Conservation (phyloP, 64 coral and sea anemone genomes). For the Stichodactyla mertensii region DNA sequence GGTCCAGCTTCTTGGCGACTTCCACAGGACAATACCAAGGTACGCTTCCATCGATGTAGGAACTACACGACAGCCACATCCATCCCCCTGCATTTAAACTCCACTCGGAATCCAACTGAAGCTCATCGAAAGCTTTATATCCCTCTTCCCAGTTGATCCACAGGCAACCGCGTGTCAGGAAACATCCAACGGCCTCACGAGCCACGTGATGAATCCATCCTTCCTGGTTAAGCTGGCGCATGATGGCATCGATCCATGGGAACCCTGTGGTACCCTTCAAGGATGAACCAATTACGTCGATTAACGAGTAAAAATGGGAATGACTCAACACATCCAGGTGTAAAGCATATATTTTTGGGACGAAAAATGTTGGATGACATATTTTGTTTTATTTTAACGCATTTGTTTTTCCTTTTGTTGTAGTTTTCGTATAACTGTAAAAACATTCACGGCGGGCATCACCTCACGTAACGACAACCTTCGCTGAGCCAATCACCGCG, state of each 20-base stretch:
- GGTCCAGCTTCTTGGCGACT: constrained; percentile 51
- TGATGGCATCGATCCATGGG: constrained; percentile 96
- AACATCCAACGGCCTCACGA: constrained; percentile 87
- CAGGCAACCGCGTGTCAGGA: constrained; percentile 88
- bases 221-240: constrained; percentile 70
- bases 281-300: neutral
- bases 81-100: constrained; percentile 41
- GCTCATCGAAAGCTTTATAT: constrained; percentile 73
- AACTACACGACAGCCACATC: constrained; percentile 54
- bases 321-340: too few species aligned
- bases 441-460: too few species aligned
- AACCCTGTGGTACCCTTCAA: constrained; percentile 79
- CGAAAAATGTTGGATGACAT: too few species aligned
- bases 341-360: too few species aligned
- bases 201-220: constrained; percentile 85
- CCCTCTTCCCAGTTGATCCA: constrained; percentile 99
- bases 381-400: too few species aligned
- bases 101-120: constrained; percentile 55
- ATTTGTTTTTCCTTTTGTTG: too few species aligned
- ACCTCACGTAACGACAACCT: too few species aligned
- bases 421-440: too few species aligned
- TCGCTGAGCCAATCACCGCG: too few species aligned
- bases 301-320: too few species aligned
- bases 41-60: constrained; percentile 26
- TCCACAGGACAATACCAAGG: constrained; percentile 58